These are phyloP conservation scores for Balearica regulorum DNA, from an alignment of 2,797 vertebrate genomes.

Conservation along the genomic window DNA sequence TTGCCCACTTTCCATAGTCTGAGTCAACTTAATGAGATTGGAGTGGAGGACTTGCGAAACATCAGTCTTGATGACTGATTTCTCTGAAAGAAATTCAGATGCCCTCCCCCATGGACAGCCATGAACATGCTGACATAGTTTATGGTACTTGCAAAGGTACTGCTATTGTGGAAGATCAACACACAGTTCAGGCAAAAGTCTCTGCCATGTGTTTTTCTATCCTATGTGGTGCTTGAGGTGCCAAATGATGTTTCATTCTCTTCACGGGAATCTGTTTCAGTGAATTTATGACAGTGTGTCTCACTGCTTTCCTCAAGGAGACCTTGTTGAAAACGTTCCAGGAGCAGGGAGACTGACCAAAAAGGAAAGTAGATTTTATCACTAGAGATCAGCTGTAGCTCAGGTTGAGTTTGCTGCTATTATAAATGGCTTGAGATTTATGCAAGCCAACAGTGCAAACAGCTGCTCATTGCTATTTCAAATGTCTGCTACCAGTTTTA, in stretches of 20 bases:
- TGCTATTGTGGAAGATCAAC: neutral
- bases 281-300: neutral
- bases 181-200: neutral
- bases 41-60: neutral
- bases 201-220: neutral
- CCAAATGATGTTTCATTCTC: neutral
- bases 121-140: neutral
- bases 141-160: neutral
- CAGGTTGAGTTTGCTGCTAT: neutral
- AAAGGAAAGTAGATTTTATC: neutral
- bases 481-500: neutral
- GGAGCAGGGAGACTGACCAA: neutral
- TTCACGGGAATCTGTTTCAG: neutral
- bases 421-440: constrained; percentile 22
- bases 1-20: neutral
- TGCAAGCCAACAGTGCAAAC: neutral
- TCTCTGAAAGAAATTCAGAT: neutral
- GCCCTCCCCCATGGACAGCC: no score
- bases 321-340: neutral
- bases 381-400: neutral
- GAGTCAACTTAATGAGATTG: neutral
- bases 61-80: neutral
- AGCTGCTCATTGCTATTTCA: neutral
- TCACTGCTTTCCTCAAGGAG: neutral
- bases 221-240: neutral